Evolutionary conservation across 2,888 invertebrate genomes (phyloP).

Genomic region (Scaptomyza cyrtandrae): DNA sequence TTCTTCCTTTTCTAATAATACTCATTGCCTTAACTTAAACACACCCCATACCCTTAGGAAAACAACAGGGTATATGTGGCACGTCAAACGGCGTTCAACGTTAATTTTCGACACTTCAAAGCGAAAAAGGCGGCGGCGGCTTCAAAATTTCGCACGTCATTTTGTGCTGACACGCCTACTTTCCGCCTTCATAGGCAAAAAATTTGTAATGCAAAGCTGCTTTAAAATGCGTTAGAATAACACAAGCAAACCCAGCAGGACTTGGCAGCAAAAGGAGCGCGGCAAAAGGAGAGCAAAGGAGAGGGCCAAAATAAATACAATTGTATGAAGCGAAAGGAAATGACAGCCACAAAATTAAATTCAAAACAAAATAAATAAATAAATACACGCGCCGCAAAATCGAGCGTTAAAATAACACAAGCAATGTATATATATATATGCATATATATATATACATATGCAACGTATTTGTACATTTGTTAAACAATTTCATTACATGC

Average conservation of each 20-base stretch:
- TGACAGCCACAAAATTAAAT: constrained; percentile 72
- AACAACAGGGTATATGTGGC: constrained; percentile 16
- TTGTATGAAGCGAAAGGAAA: constrained; percentile 28
- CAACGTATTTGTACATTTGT: constrained; percentile 41
- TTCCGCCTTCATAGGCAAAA: neutral
- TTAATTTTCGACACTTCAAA: constrained; percentile 67
- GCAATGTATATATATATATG: neutral
- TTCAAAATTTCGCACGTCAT: constrained; percentile 66
- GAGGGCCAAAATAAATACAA: constrained; percentile 36
- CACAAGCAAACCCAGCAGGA: constrained; percentile 10
- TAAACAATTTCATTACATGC: constrained; percentile 68
- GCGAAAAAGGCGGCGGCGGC: constrained; percentile 23
- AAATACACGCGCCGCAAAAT: constrained; percentile 39
- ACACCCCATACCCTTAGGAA: neutral
- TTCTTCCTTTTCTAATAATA: neutral
- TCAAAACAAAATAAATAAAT: constrained; percentile 70
- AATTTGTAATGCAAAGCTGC: constrained; percentile 70
- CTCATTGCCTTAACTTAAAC: too few species aligned
- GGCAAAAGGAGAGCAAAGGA: too few species aligned
- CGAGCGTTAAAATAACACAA: constrained; percentile 8
- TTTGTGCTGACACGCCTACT: constrained; percentile 33
- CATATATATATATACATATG: too few species aligned
- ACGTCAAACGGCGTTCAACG: constrained; percentile 37
- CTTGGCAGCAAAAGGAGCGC: neutral
- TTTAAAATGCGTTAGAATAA: constrained; percentile 61